Evolutionary conservation across 2,888 invertebrate species (phyloP), one percentile per base, ranked within the genome.

Genomic region (Acanthosepion esculentum): DNA sequence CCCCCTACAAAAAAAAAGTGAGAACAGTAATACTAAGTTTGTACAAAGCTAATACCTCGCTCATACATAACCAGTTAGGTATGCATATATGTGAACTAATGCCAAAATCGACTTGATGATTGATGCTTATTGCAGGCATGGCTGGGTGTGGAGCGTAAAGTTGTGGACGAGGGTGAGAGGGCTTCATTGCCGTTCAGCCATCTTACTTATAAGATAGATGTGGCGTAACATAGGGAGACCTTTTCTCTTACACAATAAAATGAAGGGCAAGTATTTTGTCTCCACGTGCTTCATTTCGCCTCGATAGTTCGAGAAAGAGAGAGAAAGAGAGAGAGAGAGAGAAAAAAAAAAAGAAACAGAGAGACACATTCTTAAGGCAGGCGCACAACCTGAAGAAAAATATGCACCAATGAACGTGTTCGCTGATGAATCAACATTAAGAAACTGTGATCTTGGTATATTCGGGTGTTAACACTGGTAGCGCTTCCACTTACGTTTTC

Each of bases 171-270:
- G 78, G n/a, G 78, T 10, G 4, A 78, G n/a, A 78, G n/a, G 78
- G 18, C 78, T 78, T 78, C 78, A 78, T n/a, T n/a, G n/a, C n/a
- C 78, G n/a, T 18, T 78, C n/a, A 78, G n/a, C 78, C n/a, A 78
- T 78, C 78, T 78, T n/a, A 78, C 78, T 78, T 15, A 78, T 78
- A 78, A 33, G 78, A 78, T 78, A 78, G 78, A 78, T 78, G 78
- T 78, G 78, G 78, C 78, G 78, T 78, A n/a, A 33, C 78, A 78
- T 78, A 4, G 78, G n/a, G 15, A 23, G 78, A n/a, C n/a, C 15
- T 78, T n/a, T 33, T 78, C 15, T n/a, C 78, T 23, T 59, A 59
- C 23, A 23, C 23, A 78, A 78, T n/a, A 78, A 78, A n/a, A 10
- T 78, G n/a, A 15, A 12, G n/a, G 15, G n/a, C 78, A 78, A n/a